phyloP scores from a whole-genome alignment of 1,140 invertebrate species.

The Drosophila tristis region DNA sequence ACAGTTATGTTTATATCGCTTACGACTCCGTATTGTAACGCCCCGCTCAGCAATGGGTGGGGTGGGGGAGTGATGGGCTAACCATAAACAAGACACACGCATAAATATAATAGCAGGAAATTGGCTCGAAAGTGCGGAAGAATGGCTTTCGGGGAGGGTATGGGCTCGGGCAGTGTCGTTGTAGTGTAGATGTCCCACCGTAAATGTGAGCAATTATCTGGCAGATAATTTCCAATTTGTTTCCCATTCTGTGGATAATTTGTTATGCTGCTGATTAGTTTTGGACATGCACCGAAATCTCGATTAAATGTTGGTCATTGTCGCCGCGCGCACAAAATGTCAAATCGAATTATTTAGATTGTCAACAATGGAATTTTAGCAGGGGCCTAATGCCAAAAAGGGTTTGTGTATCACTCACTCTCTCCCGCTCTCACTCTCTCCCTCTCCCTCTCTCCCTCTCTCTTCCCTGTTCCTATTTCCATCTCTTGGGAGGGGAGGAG shows the following conservation, averaged over 20 bases:
- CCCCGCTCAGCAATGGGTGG: not conserved
- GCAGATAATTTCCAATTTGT: no score
- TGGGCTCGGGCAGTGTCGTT: no score
- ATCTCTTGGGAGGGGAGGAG: not conserved
- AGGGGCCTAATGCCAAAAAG: not conserved
- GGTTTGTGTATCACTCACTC: not conserved
- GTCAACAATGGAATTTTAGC: constrained; percentile 25
- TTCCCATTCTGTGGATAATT: not conserved
- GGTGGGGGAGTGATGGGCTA: constrained; percentile 2
- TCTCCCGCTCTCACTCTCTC: no score
- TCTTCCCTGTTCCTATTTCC: not conserved
- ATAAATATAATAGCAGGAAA: constrained; percentile 47
- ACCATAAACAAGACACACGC: constrained; percentile 39
- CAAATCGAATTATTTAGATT: constrained; percentile 28
- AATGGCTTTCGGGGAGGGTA: not conserved
- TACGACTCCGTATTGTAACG: constrained; percentile 44
- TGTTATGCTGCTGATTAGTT: constrained; percentile 4
- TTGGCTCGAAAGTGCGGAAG: constrained; percentile 29
- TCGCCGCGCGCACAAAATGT: constrained; percentile 9
- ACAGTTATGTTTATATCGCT: constrained; percentile 53
- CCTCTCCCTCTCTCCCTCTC: no score
- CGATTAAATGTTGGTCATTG: constrained; percentile 13
- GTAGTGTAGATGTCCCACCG: no score
- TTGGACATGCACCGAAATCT: constrained; percentile 4
- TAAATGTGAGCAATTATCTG: no score